Percentiles rank a stretch among this genome's conserved stretches.
These are phyloP conservation scores for Drosophila aldrichi DNA, from an alignment of 2,888 invertebrate species.

Conservation along the genomic window DNA sequence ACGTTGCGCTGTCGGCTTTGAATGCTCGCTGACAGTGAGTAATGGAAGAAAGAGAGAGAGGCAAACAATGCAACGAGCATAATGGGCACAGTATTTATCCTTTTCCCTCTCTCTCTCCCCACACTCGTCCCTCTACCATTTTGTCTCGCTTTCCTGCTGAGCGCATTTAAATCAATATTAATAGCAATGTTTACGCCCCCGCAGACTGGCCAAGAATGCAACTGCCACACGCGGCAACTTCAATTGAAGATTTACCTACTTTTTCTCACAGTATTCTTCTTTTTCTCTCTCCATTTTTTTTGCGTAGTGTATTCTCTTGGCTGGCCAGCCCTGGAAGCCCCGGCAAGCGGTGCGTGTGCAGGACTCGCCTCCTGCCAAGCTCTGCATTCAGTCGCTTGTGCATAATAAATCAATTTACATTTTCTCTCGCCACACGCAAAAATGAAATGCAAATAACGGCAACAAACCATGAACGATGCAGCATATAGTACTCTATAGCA, in stretches of 20 bases:
- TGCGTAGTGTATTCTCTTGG: conserved; percentile 25
- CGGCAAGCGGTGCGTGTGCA: conserved; percentile 26
- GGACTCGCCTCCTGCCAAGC: conserved; percentile 46
- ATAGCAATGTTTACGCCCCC: conserved; percentile 65
- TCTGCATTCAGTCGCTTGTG: conserved; percentile 69
- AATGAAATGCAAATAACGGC: conserved; percentile 77
- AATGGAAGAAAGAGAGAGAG: conserved; percentile 42
- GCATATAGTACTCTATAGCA: conserved; percentile 20
- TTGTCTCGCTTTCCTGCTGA: conserved; percentile 8
- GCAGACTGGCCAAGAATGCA: conserved; percentile 44
- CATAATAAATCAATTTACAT: conserved; percentile 79
- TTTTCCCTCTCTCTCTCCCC: background rate
- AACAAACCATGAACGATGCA: conserved; percentile 70
- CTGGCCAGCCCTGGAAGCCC: conserved; percentile 25
- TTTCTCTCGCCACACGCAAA: conserved; percentile 68
- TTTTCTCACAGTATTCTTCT: conserved; percentile 17
- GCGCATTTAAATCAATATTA: conserved; percentile 74
- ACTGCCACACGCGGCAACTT: conserved; percentile 38
- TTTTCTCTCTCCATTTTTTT: background rate
- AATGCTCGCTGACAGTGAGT: conserved; percentile 63
- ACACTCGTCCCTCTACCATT: background rate
- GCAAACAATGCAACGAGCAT: conserved; percentile 17
- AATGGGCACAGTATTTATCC: conserved; percentile 29
- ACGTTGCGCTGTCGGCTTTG: conserved; percentile 56
- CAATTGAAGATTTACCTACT: conserved; percentile 62